phyloP scores from a whole-genome alignment of 2,888 invertebrate species.

The Drosophila longiperda region DNA sequence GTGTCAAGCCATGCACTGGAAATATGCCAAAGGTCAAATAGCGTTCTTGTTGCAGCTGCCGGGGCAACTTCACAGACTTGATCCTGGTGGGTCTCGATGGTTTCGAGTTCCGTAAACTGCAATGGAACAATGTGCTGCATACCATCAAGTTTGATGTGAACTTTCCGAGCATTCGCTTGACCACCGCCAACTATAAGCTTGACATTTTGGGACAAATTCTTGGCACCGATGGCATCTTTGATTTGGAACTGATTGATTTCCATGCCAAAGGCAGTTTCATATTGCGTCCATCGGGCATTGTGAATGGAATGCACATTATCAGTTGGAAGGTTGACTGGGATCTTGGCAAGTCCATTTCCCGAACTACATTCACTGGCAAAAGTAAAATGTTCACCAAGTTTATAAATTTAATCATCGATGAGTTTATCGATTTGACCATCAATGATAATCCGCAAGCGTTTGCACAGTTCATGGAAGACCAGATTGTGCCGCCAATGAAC shows the following conservation, averaged over 20 bases:
- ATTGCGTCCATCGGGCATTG: constrained; percentile 60
- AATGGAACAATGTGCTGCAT: constrained; percentile 69
- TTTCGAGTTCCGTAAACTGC: constrained; percentile 72
- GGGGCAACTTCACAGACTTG: constrained; percentile 73
- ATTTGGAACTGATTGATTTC: constrained; percentile 64
- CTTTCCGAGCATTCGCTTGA: constrained; percentile 67
- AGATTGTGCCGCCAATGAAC: constrained; percentile 67
- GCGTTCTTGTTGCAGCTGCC: constrained; percentile 41
- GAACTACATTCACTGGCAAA: constrained; percentile 71
- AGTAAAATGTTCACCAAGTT: constrained; percentile 54
- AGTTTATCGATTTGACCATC: constrained; percentile 68
- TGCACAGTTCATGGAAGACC: constrained; percentile 57
- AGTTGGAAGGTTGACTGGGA: constrained; percentile 68
- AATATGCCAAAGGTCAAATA: neutral
- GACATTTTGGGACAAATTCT: constrained; percentile 50
- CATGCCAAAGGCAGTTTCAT: constrained; percentile 73
- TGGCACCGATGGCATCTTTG: constrained; percentile 65
- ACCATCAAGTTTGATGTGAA: constrained; percentile 76
- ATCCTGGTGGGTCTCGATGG: constrained; percentile 72
- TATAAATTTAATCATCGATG: constrained; percentile 70
- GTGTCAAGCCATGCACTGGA: neutral
- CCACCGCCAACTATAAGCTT: constrained; percentile 70
- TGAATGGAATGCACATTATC: constrained; percentile 56
- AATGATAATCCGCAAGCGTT: constrained; percentile 70
- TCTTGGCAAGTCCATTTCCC: constrained; percentile 64